These are phyloP conservation scores for Margaritifera margaritifera DNA, from an alignment of 2,888 invertebrate genomes.

Conservation along the genomic window DNA sequence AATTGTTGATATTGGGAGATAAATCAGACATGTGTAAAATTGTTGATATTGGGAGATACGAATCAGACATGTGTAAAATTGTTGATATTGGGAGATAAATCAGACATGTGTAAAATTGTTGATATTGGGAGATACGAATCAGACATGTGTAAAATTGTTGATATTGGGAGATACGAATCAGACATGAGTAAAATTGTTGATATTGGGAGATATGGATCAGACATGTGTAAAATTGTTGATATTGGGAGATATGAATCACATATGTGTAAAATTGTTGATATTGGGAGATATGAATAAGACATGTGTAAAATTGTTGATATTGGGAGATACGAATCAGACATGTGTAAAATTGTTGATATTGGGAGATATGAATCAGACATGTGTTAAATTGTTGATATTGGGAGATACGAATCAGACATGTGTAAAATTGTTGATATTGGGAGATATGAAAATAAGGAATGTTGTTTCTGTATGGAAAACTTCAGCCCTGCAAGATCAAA, in stretches of 20 bases:
- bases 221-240: not conserved
- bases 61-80: not conserved
- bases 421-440: too few relatives aligned
- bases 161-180: not conserved
- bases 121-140: not conserved
- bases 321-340: not conserved
- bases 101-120: not conserved
- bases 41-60: slow-evolving; percentile 2
- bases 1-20: slow-evolving; percentile 1
- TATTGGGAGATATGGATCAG: not conserved
- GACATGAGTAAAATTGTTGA: not conserved
- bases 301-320: not conserved
- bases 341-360: not conserved
- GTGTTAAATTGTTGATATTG: not conserved
- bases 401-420: too few relatives aligned
- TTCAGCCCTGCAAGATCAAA: too few relatives aligned
- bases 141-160: not conserved
- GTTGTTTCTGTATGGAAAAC: too few relatives aligned
- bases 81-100: slow-evolving; percentile 1
- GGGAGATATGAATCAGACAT: not conserved
- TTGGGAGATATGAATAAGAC: not conserved
- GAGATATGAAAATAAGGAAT: too few relatives aligned
- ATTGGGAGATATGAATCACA: not conserved
- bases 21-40: not conserved
- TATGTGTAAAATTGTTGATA: not conserved